Percentiles rank a stretch among this genome's conserved stretches.
Conservation (phyloP, 1,140 invertebrate genomes). For the Drosophila sechellia region DNA sequence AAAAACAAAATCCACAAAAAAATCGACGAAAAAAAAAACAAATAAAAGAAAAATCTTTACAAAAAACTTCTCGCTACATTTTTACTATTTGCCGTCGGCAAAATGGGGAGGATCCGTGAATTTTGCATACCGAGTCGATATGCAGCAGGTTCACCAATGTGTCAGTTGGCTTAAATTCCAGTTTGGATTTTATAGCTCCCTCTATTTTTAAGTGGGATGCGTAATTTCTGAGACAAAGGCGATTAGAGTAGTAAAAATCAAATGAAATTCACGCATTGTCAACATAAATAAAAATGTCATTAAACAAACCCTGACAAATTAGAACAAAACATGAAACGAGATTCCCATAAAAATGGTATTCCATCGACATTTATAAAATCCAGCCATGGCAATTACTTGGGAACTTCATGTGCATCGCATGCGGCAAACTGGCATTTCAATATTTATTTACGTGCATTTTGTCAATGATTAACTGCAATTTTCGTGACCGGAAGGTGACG, state of each 20-base stretch:
- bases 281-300: conserved; percentile 32
- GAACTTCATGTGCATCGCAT: not conserved
- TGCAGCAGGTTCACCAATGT: conserved; percentile 19
- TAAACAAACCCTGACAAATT: conserved; percentile 37
- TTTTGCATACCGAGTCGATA: conserved; percentile 12
- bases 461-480: conserved; percentile 42
- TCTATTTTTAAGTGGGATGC: conserved; percentile 14
- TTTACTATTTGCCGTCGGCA: conserved; percentile 60
- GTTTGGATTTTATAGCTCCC: conserved; percentile 30
- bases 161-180: conserved; percentile 15
- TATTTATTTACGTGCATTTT: conserved; percentile 46
- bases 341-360: conserved; percentile 12
- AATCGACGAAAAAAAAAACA: conserved; percentile 76
- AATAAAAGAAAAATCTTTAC: conserved; percentile 83
- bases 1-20: conserved; percentile 61
- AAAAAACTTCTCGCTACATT: conserved; percentile 57
- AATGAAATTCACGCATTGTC: conserved; percentile 35
- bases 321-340: conserved; percentile 23
- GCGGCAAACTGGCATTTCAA: conserved; percentile 24
- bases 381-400: conserved; percentile 2
- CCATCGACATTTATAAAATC: not conserved
- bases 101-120: conserved; percentile 12
- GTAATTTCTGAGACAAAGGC: conserved; percentile 29
- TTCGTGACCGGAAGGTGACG: conserved; percentile 63
- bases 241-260: conserved; percentile 35